Conservation (phyloP, 2,797 vertebrate genomes). For the Eulemur rubriventer region DNA sequence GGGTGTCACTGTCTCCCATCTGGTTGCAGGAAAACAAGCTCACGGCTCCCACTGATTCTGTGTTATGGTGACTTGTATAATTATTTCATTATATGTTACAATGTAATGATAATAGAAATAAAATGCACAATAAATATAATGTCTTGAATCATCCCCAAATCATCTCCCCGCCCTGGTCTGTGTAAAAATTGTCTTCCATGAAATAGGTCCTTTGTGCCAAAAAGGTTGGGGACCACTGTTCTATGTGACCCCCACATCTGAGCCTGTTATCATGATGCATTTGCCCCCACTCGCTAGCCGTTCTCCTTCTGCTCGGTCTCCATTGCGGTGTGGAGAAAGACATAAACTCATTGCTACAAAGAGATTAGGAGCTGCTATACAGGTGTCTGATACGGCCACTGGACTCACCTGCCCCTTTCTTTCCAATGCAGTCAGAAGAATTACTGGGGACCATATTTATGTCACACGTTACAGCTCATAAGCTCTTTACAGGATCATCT, state of each 20-base stretch:
- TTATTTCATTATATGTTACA: too few species aligned
- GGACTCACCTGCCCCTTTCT: background rate
- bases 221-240: background rate
- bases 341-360: background rate
- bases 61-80: too few species aligned
- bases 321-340: background rate
- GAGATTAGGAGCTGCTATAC: background rate
- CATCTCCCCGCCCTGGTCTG: too few species aligned
- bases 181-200: too few species aligned
- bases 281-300: background rate
- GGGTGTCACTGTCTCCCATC: too few species aligned
- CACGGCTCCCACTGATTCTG: too few species aligned
- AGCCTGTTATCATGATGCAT: background rate
- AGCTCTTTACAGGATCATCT: background rate
- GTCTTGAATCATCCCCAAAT: too few species aligned
- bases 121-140: too few species aligned
- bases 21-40: too few species aligned
- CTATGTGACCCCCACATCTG: background rate
- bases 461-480: background rate
- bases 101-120: too few species aligned
- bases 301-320: background rate
- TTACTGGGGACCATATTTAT: background rate
- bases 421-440: background rate
- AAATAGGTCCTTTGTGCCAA: too few species aligned
- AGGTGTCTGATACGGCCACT: background rate